phyloP scores from a whole-genome alignment of 2,113 vertebrate species.

The Ursus arctos region DNA sequence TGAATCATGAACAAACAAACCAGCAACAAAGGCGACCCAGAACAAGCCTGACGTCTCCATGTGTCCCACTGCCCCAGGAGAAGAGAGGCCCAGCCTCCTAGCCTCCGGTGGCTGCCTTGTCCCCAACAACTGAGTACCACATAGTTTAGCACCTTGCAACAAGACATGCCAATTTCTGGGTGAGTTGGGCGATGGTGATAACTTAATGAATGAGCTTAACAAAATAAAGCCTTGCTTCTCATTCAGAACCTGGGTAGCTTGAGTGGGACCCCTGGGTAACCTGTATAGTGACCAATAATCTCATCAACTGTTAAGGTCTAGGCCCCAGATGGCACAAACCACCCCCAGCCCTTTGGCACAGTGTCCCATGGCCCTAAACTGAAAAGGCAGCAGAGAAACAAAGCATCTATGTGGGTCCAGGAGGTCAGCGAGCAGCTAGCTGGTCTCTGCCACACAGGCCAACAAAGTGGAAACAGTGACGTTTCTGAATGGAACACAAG shows the following conservation, averaged over 20 bases:
- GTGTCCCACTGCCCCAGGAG: rapidly evolving
- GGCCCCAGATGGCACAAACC: background rate
- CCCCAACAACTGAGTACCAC: background rate
- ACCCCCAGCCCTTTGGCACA: background rate
- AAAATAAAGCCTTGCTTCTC: too few relatives aligned
- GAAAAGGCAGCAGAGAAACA: background rate
- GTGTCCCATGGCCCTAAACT: rapidly evolving
- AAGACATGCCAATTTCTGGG: background rate
- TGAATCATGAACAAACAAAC: background rate
- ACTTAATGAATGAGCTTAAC: background rate
- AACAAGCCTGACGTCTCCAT: rapidly evolving
- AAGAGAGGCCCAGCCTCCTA: rapidly evolving
- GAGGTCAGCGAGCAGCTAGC: rapidly evolving
- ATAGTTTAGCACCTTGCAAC: rapidly evolving
- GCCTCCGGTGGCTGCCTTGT: rapidly evolving
- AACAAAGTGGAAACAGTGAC: rapidly evolving
- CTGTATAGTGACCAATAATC: background rate
- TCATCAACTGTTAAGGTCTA: rapidly evolving
- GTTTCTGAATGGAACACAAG: background rate
- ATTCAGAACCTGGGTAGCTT: too few relatives aligned
- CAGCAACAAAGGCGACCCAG: rapidly evolving
- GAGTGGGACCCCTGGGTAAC: rapidly evolving
- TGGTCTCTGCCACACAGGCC: too few relatives aligned
- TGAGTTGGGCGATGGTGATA: background rate
- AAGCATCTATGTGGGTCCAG: rapidly evolving